phyloP scores from a whole-genome alignment of 2,888 invertebrate species.

The Acronicta leporina region DNA sequence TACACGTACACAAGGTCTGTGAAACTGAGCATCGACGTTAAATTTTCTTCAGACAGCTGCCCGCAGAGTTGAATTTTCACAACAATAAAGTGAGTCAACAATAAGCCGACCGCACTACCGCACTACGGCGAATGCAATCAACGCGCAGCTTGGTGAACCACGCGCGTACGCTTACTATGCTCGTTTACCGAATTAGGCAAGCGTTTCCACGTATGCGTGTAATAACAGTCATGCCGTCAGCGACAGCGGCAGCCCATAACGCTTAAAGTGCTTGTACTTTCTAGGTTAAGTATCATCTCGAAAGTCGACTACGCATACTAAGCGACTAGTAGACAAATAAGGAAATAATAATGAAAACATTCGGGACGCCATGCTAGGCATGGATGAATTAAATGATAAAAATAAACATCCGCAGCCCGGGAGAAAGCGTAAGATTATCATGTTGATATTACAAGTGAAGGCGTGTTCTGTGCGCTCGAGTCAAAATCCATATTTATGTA shows the following conservation, averaged over 20 bases:
- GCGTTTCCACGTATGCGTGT: conserved; percentile 39
- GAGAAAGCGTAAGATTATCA: conserved; percentile 52
- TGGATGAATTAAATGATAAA: conserved; percentile 62
- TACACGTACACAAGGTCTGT: conserved; percentile 63
- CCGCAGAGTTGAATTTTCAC: conserved; percentile 63
- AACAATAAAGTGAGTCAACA: conserved; percentile 68
- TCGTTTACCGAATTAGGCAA: conserved; percentile 52
- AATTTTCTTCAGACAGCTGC: conserved; percentile 68
- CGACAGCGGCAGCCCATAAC: conserved; percentile 48
- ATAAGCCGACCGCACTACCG: conserved; percentile 57
- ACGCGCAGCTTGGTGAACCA: conserved; percentile 52
- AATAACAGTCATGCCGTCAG: conserved; percentile 34
- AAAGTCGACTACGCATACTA: conserved; percentile 72
- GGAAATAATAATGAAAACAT: conserved; percentile 72
- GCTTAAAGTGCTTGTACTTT: conserved; percentile 55
- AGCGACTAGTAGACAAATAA: conserved; percentile 67
- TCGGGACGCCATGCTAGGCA: conserved; percentile 57
- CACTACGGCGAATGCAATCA: conserved; percentile 57
- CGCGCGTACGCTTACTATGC: conserved; percentile 52
- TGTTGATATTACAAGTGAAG: conserved; percentile 26
- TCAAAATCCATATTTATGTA: conserved; percentile 53
- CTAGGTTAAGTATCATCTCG: conserved; percentile 74
- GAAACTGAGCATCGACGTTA: conserved; percentile 63
- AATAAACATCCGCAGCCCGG: conserved; percentile 49
- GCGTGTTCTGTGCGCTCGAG: conserved; percentile 25